phyloP scores from a whole-genome alignment of 1,140 invertebrate genomes.

The Magallana angulata region DNA sequence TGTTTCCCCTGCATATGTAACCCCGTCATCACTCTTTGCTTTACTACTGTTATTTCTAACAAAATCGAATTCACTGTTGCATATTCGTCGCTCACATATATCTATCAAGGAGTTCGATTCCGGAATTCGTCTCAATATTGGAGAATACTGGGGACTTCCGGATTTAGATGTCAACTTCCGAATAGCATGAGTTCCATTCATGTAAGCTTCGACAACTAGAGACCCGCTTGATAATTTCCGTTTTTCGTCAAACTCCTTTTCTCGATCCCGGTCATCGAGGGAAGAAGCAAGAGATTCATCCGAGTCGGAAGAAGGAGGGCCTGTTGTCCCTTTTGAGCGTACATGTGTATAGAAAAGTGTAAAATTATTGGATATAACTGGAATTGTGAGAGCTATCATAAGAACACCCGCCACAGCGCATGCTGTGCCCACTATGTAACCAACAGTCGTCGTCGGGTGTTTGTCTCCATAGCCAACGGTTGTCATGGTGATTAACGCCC shows the following conservation, averaged over 20 bases:
- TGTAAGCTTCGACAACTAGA: slow-evolving; percentile 64
- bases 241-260: slow-evolving; percentile 59
- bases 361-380: slow-evolving; percentile 78
- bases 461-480: slow-evolving; percentile 81
- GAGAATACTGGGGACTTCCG: slow-evolving; percentile 51
- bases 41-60: slow-evolving; percentile 63
- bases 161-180: slow-evolving; percentile 50
- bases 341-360: slow-evolving; percentile 76
- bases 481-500: slow-evolving; percentile 83
- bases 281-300: slow-evolving; percentile 44
- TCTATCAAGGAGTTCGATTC: slow-evolving; percentile 69
- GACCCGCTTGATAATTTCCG: slow-evolving; percentile 69
- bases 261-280: slow-evolving; percentile 52
- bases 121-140: slow-evolving; percentile 50
- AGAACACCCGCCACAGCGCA: slow-evolving; percentile 75
- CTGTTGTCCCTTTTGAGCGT: slow-evolving; percentile 64
- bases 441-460: slow-evolving; percentile 78
- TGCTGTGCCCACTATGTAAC: slow-evolving; percentile 80
- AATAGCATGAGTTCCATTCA: slow-evolving; percentile 69
- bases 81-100: slow-evolving; percentile 38
- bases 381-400: slow-evolving; percentile 75
- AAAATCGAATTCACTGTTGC: slow-evolving; percentile 62
- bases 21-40: slow-evolving; percentile 73
- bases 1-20: slow-evolving; percentile 66
- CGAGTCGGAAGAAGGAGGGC: slow-evolving; percentile 38